Base-by-base conservation (phyloP, 2,113 vertebrate species). In the Progne subis region DNA sequence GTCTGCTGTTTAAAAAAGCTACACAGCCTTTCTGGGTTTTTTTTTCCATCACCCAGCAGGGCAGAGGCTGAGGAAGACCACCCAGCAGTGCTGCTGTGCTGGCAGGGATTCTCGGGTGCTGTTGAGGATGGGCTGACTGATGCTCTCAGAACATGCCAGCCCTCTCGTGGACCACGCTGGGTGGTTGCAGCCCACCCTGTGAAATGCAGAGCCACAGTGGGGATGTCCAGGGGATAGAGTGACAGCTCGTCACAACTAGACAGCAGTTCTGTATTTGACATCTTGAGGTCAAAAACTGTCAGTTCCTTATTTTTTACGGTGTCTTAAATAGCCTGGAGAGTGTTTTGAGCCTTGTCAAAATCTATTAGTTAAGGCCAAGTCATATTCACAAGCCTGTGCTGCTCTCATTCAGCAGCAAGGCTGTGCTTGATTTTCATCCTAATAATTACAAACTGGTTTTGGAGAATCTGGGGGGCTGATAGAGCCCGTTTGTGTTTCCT, bases 331-430 rank as follows among this genome's bases (percentile, higher is more conserved):
- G 52, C 84, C 89, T 76, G 91, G 50, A 84, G 93, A 91, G 43
- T 87, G 75, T 87, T 95, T 86, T 82, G 93, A 94, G 91, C 84
- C 86, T 86, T 95, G 93, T 95, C 95, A 91, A 82, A 79, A 87
- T 76, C 64, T 55, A 71, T 92, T 86, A 71, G 88, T 95, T 94
- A 91, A 84, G 87, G 82, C 84, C 82, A 82, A 94, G 78, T 60
- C 74, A 29, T 60, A 80, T 76, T 90, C 80, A 85, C 86, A 76
- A 91, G 72, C 81, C 88, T 64, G 28, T 75, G 80, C 29, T 89
- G 86, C 76, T 93, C 81, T 92, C 81, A 94, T 94, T 84, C 87
- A 79, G 89, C 76, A 81, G 71, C 75, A 88, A 80, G 92, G 75
- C 84, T 71, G 14, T 6, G 25, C 67, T 88, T 77, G 76, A 77